Evolutionary conservation across 2,113 vertebrate species (phyloP), one percentile per base, ranked within the genome.

Genomic region (Vulpes ferrilata): DNA sequence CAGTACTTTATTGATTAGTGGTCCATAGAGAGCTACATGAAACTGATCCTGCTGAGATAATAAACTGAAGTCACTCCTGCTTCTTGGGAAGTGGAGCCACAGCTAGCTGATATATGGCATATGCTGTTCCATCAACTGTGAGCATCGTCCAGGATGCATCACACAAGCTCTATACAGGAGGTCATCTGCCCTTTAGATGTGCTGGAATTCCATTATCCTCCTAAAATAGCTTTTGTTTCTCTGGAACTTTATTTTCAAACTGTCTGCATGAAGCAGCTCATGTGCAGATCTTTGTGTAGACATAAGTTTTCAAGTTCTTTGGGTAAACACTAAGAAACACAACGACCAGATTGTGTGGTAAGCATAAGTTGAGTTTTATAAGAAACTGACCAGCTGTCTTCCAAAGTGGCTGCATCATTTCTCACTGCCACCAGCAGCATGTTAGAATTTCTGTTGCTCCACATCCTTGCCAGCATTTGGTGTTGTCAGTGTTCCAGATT

Each of bases 191-290:
- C 96, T 99, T 99, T 7, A 99, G 98, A 95, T 99, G 97, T 55
- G 99, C 97, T 1, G 99, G 99, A 25, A 99, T 57, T 27, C 99
- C 99, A 98, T 99, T 99, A 93, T 99, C 99, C 96, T 99, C 99
- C 99, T 99, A 99, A 83, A 99, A 99, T n/a, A 98, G 12, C 94
- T 99, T 99, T 98, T 99, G 99, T 38, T 99, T 98, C 95, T 99
- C 98, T 17, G 98, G 64, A 95, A 99, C 98, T 96, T 98, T 99
- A 96, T 99, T 99, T 80, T 98, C 96, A 15, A 99, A 0, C 62
- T 98, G 99, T 93, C 99, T 99, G 88, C 99, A 98, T 32, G 98
- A 98, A 27, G 99, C 98, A 98, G 98, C 99, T 53, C 76, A 51
- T 48, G 87, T 59, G 59, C 51, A 76, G 59, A 76, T 53, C 43